Evolutionary conservation across 1,140 invertebrate genomes (phyloP).

Genomic region (Polyergus mexicanus): DNA sequence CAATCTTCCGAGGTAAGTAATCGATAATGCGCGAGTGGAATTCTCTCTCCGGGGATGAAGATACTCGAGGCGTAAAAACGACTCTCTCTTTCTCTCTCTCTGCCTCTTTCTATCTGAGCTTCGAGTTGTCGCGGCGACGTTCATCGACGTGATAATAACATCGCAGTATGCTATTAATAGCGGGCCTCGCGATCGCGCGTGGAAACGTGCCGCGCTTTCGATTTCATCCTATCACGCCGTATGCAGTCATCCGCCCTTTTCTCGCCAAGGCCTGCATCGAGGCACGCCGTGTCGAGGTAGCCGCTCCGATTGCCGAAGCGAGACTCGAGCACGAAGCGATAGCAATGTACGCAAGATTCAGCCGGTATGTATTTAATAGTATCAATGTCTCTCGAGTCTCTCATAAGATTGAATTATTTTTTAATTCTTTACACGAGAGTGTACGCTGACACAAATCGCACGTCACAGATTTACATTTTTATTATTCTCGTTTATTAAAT

Average conservation of each 20-base stretch:
- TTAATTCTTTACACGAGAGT: neutral
- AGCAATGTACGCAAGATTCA: neutral
- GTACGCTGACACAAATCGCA: no score
- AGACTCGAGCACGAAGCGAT: conserved; percentile 19
- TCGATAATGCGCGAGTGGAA: conserved; percentile 20
- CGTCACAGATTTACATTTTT: neutral
- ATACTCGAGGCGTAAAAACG: neutral
- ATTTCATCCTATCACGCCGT: conserved; percentile 70
- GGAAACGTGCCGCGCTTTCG: conserved; percentile 72
- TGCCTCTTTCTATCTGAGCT: neutral
- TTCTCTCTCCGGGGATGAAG: neutral
- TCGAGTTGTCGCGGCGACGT: conserved; percentile 16
- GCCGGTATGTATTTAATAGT: neutral
- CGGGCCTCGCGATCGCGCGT: conserved; percentile 57
- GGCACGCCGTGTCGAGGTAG: neutral
- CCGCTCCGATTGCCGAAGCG: conserved; percentile 26
- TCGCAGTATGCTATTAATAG: conserved; percentile 72
- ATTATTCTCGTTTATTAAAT: no score
- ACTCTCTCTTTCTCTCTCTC: neutral
- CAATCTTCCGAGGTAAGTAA: conserved; percentile 28
- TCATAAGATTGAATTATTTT: neutral
- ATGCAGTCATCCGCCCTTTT: conserved; percentile 49
- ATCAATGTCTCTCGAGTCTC: neutral
- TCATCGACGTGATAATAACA: conserved; percentile 69
- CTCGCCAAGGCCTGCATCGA: conserved; percentile 33